Percentiles rank a stretch among this genome's conserved stretches.
Evolutionary conservation across 2,888 invertebrate genomes (phyloP).

Genomic region (Cerceris ruficornis): DNA sequence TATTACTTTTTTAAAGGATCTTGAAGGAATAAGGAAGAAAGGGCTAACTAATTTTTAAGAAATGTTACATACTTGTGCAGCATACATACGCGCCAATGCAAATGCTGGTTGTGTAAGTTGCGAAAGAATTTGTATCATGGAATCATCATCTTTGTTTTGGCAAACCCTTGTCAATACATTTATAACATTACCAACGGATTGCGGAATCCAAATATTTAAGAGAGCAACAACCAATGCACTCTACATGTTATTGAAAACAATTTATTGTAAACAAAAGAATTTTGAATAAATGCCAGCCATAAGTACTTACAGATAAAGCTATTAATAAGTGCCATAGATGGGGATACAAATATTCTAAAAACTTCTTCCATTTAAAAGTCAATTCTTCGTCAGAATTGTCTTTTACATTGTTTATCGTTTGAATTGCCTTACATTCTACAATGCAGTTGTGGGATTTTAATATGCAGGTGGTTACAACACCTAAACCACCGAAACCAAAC

Average conservation of each 20-base stretch:
- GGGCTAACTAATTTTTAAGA: neutral
- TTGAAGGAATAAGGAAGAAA: neutral
- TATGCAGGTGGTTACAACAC: slow-evolving; percentile 53
- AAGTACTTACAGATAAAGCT: slow-evolving; percentile 88
- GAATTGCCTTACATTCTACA: slow-evolving; percentile 46
- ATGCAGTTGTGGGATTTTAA: slow-evolving; percentile 43
- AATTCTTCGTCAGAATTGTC: slow-evolving; percentile 26
- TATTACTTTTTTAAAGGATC: neutral
- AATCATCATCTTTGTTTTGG: slow-evolving; percentile 80
- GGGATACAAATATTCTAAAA: slow-evolving; percentile 89
- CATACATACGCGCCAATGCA: slow-evolving; percentile 87
- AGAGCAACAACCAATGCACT: slow-evolving; percentile 93
- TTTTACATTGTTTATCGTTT: slow-evolving; percentile 30
- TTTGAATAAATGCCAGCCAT: neutral
- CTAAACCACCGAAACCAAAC: slow-evolving; percentile 60
- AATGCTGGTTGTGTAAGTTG: slow-evolving; percentile 87
- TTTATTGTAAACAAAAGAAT: slow-evolving; percentile 2
- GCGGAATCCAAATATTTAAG: slow-evolving; percentile 94
- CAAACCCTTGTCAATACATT: slow-evolving; percentile 88
- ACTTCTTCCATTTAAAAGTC: slow-evolving; percentile 89
- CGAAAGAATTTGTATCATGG: slow-evolving; percentile 83
- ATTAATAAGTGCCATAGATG: slow-evolving; percentile 89
- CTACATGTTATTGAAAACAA: slow-evolving; percentile 81
- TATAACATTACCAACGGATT: slow-evolving; percentile 91
- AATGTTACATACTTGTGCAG: slow-evolving; percentile 86